Evolutionary conservation across 2,888 invertebrate genomes (phyloP).

Genomic region (Phengaris alcon): DNA sequence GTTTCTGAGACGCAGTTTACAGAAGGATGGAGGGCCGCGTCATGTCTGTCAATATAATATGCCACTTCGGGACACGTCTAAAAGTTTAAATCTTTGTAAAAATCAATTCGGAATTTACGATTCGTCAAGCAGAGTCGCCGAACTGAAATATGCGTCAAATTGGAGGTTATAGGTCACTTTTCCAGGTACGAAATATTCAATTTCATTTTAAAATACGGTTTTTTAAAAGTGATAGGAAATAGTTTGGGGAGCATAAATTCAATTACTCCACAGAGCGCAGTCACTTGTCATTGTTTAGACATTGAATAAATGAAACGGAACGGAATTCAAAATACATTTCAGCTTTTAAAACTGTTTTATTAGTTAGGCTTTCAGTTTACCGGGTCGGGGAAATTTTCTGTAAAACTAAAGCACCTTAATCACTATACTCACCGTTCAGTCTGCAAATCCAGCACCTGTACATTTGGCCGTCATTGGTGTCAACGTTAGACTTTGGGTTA

Average conservation of each 20-base stretch:
- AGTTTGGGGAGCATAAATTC: conserved; percentile 1
- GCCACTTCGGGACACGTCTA: no score
- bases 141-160: background rate
- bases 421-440: no score
- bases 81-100: no score
- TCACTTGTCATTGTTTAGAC: conserved; percentile 18
- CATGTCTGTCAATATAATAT: no score
- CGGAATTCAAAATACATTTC: background rate
- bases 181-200: conserved; percentile 13
- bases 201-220: conserved; percentile 6
- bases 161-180: background rate
- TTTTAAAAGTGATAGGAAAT: conserved; percentile 9
- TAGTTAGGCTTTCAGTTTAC: conserved; percentile 1
- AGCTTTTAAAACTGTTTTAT: conserved; percentile 12
- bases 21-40: no score
- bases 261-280: background rate
- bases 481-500: no score
- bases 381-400: no score
- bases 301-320: conserved; percentile 18
- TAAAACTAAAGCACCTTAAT: no score
- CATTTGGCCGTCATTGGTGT: no score
- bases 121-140: background rate
- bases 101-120: background rate
- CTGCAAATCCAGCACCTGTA: no score
- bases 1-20: no score